Conservation (phyloP, 2,888 invertebrate species). For the Conistra vaccinii region DNA sequence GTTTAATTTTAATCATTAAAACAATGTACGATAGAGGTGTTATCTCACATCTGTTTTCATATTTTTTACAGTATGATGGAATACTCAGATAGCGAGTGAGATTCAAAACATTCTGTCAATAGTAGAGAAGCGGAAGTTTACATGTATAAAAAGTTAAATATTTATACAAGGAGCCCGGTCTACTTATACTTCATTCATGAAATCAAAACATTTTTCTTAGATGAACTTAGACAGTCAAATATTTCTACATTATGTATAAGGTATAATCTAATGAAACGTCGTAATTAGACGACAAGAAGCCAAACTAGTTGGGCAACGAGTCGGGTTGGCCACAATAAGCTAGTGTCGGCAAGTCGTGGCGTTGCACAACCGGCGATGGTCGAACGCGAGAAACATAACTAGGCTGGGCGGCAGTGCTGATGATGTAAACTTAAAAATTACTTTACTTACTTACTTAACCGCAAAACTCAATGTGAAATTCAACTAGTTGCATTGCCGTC, state of each 20-base stretch:
- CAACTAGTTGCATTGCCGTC: conserved; percentile 81
- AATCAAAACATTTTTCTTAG: conserved; percentile 16
- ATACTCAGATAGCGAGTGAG: conserved; percentile 14
- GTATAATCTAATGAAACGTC: conserved; percentile 82
- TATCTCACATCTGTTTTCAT: conserved; percentile 19
- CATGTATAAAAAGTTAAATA: not conserved
- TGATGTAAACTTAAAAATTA: conserved; percentile 91
- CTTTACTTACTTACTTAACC: conserved; percentile 90
- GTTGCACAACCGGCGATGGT: conserved; percentile 89
- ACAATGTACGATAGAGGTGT: not conserved
- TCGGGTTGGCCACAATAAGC: conserved; percentile 87
- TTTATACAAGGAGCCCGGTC: not conserved
- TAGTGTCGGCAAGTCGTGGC: conserved; percentile 87
- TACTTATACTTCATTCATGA: not conserved
- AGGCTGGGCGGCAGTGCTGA: conserved; percentile 87
- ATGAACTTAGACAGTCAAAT: conserved; percentile 52
- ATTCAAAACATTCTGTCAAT: conserved; percentile 10
- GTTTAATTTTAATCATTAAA: conserved; percentile 15
- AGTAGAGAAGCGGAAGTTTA: not conserved
- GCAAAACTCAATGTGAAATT: conserved; percentile 86
- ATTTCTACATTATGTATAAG: conserved; percentile 74
- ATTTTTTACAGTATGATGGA: conserved; percentile 9
- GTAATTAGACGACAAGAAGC: conserved; percentile 88
- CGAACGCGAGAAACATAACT: conserved; percentile 90
- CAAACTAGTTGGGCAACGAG: conserved; percentile 87